Evolutionary conservation across 1,140 invertebrate genomes (phyloP), one percentile per base, ranked within the genome.

Genomic region (Elysia chlorotica): DNA sequence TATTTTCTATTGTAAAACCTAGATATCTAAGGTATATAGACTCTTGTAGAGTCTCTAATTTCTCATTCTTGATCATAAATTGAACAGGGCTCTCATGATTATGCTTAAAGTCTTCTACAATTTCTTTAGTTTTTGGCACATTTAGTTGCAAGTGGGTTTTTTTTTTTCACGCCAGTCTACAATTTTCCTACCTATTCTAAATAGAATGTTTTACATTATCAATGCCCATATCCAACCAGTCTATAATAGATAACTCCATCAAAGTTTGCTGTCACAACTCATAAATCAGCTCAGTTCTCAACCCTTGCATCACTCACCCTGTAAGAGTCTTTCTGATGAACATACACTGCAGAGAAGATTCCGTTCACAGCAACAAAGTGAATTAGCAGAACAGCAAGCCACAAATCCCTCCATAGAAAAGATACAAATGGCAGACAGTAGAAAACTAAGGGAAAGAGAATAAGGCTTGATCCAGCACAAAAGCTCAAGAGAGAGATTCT

Each of bases 271-370:
- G 10, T 10, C 17, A 59, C 10, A 59, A 59, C 6, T 14, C 14
- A 25, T 10, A 25, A 14, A 59, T 25, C 25, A 25, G 57, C 14
- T 14, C 25, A 17, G 14, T 14, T 19, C 6, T n/a, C n/a, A n/a
- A n/a, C n/a, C n/a, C n/a, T n/a, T n/a, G n/a, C n/a, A n/a, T n/a
- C n/a, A 65, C 25, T 65, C 38, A 71, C 69, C 59, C 59, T 62
- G 59, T 71, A 71, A 30, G 69, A 71, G 57, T 71, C 69, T 28
- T 38, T 62, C 31, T 71, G 69, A 38, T 71, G 69, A 33, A 71
- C 69, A 33, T 71, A 71, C 0, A 71, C 37, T 2, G 69, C 69
- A 23, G 57, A 62, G 28, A 71, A 71, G 4, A 35, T 37, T 48
- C 57, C 69, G 63, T 71, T 71, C 37, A 35, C 38, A 2, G 53